phyloP scores from a whole-genome alignment of 2,888 invertebrate genomes.

The Onchidella celtica region DNA sequence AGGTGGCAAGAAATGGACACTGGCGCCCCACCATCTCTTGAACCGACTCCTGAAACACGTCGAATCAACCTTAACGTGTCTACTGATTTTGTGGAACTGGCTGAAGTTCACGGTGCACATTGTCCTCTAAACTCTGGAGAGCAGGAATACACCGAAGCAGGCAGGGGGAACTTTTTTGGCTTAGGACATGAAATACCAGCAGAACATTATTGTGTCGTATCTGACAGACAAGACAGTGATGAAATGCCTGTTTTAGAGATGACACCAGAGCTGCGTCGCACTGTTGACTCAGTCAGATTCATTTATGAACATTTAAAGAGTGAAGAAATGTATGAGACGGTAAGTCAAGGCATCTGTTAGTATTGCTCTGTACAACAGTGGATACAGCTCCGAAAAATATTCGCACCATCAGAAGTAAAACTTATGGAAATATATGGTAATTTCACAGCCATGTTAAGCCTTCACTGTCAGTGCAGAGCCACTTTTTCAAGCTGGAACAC shows the following conservation, averaged over 20 bases:
- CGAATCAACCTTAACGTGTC: constrained; percentile 48
- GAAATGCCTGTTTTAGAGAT: constrained; percentile 82
- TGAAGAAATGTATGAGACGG: constrained; percentile 99
- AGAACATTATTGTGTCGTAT: not conserved
- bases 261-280: constrained; percentile 87
- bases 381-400: no score
- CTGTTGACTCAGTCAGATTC: constrained; percentile 98
- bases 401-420: no score
- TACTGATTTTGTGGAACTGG: constrained; percentile 83
- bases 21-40: constrained; percentile 52
- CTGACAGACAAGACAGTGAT: not conserved
- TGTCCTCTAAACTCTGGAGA: not conserved
- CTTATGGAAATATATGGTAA: no score
- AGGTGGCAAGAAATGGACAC: constrained; percentile 80
- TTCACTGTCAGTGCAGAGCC: no score
- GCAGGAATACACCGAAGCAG: constrained; percentile 82
- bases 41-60: constrained; percentile 48
- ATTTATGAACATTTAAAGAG: constrained; percentile 98
- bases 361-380: no score
- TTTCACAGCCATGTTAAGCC: no score
- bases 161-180: not conserved
- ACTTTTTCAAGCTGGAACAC: no score
- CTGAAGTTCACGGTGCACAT: constrained; percentile 85
- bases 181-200: not conserved
- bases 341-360: constrained; percentile 80